phyloP scores from a whole-genome alignment of 1,140 invertebrate species.

The Drosophila ananassae region DNA sequence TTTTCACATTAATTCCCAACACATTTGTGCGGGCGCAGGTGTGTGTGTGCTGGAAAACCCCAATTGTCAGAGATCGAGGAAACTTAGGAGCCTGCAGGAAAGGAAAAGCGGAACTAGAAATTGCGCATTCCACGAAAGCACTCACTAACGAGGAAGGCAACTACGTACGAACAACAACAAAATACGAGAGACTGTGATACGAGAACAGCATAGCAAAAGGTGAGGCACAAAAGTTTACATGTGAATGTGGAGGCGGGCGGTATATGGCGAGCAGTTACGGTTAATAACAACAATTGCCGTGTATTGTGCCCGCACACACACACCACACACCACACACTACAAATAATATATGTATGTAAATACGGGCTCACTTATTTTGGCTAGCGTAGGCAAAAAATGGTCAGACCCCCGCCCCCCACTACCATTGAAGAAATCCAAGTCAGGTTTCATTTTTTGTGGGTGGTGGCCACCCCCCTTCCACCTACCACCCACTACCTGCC shows the following conservation, averaged over 20 bases:
- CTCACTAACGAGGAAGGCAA: slow-evolving; percentile 1
- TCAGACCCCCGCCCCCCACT: slow-evolving; percentile 42
- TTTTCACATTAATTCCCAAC: slow-evolving; percentile 58
- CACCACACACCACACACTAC: not conserved
- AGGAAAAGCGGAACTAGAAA: slow-evolving; percentile 36
- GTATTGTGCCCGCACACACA: slow-evolving; percentile 48
- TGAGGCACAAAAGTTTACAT: slow-evolving; percentile 63
- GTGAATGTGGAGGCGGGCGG: slow-evolving; percentile 46
- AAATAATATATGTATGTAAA: not conserved
- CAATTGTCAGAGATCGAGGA: not conserved
- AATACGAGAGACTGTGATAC: slow-evolving; percentile 29
- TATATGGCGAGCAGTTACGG: slow-evolving; percentile 15
- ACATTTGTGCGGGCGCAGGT: slow-evolving; percentile 72
- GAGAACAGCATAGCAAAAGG: slow-evolving; percentile 59
- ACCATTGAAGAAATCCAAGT: slow-evolving; percentile 34
- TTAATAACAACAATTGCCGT: slow-evolving; percentile 77
- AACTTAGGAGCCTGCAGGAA: slow-evolving; percentile 33
- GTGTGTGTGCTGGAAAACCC: slow-evolving; percentile 22
- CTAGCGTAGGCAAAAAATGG: slow-evolving; percentile 69
- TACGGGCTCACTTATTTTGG: slow-evolving; percentile 51
- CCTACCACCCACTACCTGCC: not conserved
- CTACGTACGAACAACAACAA: slow-evolving; percentile 26
- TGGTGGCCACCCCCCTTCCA: slow-evolving; percentile 2
- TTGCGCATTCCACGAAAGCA: slow-evolving; percentile 71
- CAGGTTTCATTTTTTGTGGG: slow-evolving; percentile 37